Conservation (phyloP, 2,113 vertebrate genomes). For the Gobius niger region DNA sequence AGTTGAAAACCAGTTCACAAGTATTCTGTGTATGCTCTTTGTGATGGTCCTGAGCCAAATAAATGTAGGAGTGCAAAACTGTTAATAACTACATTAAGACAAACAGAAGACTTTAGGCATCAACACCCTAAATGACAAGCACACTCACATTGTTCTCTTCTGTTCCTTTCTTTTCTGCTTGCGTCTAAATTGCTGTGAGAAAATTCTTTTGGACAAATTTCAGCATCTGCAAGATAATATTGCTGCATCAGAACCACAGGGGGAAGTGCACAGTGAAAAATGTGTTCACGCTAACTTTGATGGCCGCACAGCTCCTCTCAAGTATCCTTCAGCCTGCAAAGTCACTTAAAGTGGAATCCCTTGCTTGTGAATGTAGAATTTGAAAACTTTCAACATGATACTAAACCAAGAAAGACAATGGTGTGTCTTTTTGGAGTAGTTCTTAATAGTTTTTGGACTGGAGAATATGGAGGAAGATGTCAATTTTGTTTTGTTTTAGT, state of each 20-base stretch:
- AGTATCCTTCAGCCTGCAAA: neutral
- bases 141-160: too few species aligned
- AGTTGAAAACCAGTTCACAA: too few species aligned
- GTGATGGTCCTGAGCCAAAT: too few species aligned
- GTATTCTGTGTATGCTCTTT: too few species aligned
- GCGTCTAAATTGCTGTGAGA: neutral
- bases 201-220: conserved; percentile 13
- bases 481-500: neutral
- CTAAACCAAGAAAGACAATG: too few species aligned
- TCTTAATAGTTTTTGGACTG: neutral
- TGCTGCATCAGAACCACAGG: conserved; percentile 10
- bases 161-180: neutral
- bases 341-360: conserved; percentile 16
- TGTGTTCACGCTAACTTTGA: conserved; percentile 28
- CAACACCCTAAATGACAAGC: too few species aligned
- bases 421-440: neutral
- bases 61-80: too few species aligned
- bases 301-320: conserved; percentile 28
- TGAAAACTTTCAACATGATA: neutral
- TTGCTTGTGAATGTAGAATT: neutral
- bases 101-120: too few species aligned
- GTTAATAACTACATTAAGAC: too few species aligned
- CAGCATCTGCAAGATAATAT: conserved; percentile 28
- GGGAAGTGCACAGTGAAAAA: conserved; percentile 34
- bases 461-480: neutral